Conservation (phyloP, 2,888 invertebrate genomes). For the Tipula confusa region DNA sequence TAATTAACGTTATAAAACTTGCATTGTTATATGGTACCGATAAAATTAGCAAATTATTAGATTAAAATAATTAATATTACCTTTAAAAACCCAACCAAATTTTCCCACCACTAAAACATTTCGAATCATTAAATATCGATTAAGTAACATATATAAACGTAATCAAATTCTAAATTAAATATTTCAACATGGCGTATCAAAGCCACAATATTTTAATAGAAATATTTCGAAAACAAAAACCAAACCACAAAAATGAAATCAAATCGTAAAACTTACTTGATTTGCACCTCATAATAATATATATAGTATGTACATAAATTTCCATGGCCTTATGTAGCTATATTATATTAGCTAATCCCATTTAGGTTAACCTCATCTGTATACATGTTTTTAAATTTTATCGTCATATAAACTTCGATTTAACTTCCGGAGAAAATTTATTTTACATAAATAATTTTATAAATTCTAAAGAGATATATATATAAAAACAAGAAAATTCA, state of each 20-base stretch:
- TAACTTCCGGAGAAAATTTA: background rate
- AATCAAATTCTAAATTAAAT: background rate
- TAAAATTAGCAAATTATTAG: no score
- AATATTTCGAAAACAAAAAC: background rate
- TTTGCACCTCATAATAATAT: background rate
- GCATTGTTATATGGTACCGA: no score
- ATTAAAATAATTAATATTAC: no score
- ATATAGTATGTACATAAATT: background rate
- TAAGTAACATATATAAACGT: background rate
- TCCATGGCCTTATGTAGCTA: background rate
- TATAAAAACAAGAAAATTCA: background rate
- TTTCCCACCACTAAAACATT: no score
- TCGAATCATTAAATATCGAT: background rate
- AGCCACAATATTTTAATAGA: background rate
- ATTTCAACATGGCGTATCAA: background rate
- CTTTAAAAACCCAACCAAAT: no score
- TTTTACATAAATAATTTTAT: background rate
- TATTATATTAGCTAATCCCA: background rate
- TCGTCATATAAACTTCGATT: background rate
- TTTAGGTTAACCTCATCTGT: background rate
- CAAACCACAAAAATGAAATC: conserved; percentile 12
- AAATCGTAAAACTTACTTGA: background rate
- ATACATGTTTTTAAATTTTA: background rate
- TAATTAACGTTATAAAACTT: no score
- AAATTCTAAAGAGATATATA: background rate